Percentiles rank a stretch among this genome's conserved stretches.
These are phyloP conservation scores for Patella vulgata DNA, from an alignment of 1,140 invertebrate genomes.

Conservation along the genomic window DNA sequence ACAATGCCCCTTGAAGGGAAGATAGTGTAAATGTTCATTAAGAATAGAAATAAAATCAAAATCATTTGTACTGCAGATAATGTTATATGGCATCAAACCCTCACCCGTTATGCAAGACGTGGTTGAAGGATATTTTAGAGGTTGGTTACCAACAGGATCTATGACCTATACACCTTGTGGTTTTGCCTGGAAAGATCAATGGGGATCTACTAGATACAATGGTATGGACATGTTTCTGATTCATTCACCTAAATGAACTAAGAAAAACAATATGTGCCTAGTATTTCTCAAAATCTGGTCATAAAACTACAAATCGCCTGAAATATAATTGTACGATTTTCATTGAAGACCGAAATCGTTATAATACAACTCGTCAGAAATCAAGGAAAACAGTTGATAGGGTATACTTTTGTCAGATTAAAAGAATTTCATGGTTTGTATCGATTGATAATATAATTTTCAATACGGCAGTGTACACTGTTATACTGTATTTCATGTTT, in stretches of 20 bases:
- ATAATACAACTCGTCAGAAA: neutral
- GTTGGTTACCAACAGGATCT: conserved; percentile 28
- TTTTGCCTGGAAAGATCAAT: conserved; percentile 48
- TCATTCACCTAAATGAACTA: too few species aligned
- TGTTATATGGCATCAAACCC: too few species aligned
- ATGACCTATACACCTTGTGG: conserved; percentile 39
- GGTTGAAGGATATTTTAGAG: conserved; percentile 27
- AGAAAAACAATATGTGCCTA: neutral
- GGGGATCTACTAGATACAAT: conserved; percentile 53
- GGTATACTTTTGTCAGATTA: conserved; percentile 3
- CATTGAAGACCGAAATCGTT: neutral
- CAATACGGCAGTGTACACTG: too few species aligned
- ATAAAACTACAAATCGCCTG: neutral
- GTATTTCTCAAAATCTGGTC: neutral
- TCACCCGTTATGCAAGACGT: neutral
- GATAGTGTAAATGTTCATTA: too few species aligned
- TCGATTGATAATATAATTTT: too few species aligned
- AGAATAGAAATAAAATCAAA: too few species aligned
- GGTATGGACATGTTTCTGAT: conserved; percentile 33
- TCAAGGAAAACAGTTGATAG: neutral
- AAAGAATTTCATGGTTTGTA: too few species aligned
- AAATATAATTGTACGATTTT: neutral
- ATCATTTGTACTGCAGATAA: too few species aligned
- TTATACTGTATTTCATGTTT: neutral
- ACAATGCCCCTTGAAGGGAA: too few species aligned